A percentile compares a stretch with the other conserved stretches of the same genome.
These are phyloP conservation scores for Stictocephala bisonia DNA, from an alignment of 2,888 invertebrate species.

Conservation along the genomic window DNA sequence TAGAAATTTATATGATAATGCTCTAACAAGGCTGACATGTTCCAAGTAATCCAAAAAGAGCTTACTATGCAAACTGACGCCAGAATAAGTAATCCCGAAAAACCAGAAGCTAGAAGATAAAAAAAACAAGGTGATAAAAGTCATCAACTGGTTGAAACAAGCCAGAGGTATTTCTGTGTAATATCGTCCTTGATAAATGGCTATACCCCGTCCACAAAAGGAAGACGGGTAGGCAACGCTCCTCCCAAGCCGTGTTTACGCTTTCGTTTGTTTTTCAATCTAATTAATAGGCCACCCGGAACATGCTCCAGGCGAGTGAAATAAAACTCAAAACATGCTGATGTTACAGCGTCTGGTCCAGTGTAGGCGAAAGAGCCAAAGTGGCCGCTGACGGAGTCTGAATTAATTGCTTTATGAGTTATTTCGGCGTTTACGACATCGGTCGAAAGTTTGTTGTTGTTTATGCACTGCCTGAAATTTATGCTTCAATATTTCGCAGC, in stretches of 20 bases:
- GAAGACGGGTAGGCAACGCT: slow-evolving; percentile 2
- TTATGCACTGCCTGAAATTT: slow-evolving; percentile 12
- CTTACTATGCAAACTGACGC: no score
- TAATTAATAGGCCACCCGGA: slow-evolving; percentile 42
- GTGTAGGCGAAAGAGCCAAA: slow-evolving; percentile 20
- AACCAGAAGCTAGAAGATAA: no score
- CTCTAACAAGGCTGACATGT: no score
- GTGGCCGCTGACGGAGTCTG: not conserved
- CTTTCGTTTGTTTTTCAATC: slow-evolving; percentile 22
- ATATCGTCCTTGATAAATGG: slow-evolving; percentile 23
- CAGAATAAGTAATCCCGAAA: no score
- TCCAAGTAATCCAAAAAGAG: no score
- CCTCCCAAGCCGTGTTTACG: not conserved
- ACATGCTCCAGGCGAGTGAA: slow-evolving; percentile 16
- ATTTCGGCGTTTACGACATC: slow-evolving; percentile 31
- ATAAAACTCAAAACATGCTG: not conserved
- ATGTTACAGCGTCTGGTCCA: not conserved
- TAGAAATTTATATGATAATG: no score
- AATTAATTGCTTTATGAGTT: slow-evolving; percentile 39
- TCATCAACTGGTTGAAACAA: not conserved
- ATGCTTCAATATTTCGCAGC: slow-evolving; percentile 17
- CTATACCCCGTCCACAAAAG: slow-evolving; percentile 19
- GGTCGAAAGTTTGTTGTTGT: slow-evolving; percentile 16
- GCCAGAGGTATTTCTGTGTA: not conserved
- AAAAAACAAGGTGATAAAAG: no score